Percentiles rank a stretch among this genome's conserved stretches.
Conservation (phyloP, 2,113 vertebrate genomes). For the Micromys minutus region DNA sequence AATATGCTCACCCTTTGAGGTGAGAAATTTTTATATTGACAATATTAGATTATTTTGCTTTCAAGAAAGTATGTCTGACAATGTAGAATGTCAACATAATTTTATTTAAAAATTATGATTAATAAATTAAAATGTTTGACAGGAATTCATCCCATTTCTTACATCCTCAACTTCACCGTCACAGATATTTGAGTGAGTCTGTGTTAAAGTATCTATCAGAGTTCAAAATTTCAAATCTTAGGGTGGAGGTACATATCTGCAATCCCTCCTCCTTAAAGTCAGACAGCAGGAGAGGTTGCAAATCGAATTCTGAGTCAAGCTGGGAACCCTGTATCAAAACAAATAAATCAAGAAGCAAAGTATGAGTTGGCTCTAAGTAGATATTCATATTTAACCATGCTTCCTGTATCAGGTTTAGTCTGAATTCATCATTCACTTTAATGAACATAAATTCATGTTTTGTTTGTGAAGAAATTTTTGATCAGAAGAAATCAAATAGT, state of each 20-base stretch:
- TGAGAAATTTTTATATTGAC: background rate
- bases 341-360: background rate
- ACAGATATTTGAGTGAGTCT: background rate
- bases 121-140: conserved; percentile 22
- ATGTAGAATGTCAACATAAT: background rate
- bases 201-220: background rate
- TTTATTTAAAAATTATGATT: conserved; percentile 9
- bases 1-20: background rate
- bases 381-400: background rate
- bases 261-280: background rate
- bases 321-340: background rate
- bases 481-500: conserved; percentile 28
- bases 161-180: background rate
- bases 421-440: background rate
- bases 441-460: background rate
- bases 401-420: background rate
- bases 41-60: background rate
- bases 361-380: background rate
- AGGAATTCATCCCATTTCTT: background rate
- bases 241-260: background rate
- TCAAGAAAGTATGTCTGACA: background rate
- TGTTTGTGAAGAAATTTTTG: background rate
- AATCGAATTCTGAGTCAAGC: background rate
- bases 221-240: background rate
- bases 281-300: background rate